Base-by-base conservation (phyloP, 2,113 vertebrate species). In the Apodemus sylvaticus region DNA sequence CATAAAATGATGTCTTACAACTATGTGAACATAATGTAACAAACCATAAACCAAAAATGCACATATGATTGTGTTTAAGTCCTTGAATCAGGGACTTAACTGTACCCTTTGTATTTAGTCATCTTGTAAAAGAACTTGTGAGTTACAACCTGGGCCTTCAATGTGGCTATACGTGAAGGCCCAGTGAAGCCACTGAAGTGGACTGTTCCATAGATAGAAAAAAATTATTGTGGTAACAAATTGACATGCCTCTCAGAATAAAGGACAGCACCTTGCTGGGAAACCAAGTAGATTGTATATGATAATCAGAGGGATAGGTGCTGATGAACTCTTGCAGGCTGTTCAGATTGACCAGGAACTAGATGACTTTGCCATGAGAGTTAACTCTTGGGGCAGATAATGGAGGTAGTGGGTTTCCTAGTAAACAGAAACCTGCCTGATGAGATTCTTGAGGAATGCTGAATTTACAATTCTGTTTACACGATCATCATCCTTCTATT, bases 1-100 rank as follows among this genome's bases (percentile, higher is more conserved):
- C 90, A 70, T 42, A 88, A 87, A 95, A 55, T 26, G 71, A 92
- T 39, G 9, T 71, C 20, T 66, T 96, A 92, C 9, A 90, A 77
- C 20, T 60, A 64, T 12, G 11, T 9, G 58, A 96, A 81, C 26
- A 64, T 6, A 86, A 34, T 1, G 45, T 58, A 93, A 78, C 42
- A 93, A 93, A 81, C 5, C 58, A 29, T 48, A 78, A 95, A 85
- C 70, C 34, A 77, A 17, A 86, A 88, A 81, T 14, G 81, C 5
- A 86, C 17, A 70, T 70, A 70, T 24, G 2, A 87, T 68, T 34
- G 45, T 87, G 20, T 34, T 76, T 68, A 92, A 94, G 51, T 58
- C 36, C 62, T 1, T 94, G 58, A 96, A 19, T 5, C 51, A 55
- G 24, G 36, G 58, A 2, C 3, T 86, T 34, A 62, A 11, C 51